Evolutionary conservation across 2,113 vertebrate species (phyloP).

Genomic region (Caranx melampygus): DNA sequence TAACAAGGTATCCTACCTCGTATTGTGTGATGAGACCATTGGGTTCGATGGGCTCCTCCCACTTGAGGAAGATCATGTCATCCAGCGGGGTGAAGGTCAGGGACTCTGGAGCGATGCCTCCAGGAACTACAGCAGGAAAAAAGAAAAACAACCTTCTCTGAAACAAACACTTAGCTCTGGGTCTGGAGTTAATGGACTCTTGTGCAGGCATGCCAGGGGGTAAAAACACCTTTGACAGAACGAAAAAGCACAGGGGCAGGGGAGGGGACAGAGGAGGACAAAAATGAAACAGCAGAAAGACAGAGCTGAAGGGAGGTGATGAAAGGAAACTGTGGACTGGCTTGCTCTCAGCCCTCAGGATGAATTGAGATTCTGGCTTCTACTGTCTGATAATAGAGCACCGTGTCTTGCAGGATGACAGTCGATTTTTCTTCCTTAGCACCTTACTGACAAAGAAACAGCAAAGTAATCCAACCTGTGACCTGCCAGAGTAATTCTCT

Average conservation of each 20-base stretch:
- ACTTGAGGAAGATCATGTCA: constrained; percentile 97
- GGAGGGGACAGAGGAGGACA: constrained; percentile 9
- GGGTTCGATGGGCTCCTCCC: constrained; percentile 95
- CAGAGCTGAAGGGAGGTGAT: constrained; percentile 39
- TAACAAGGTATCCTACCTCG: constrained; percentile 84
- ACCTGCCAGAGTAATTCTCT: constrained; percentile 8
- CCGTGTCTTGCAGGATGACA: constrained; percentile 58
- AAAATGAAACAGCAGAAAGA: constrained; percentile 13
- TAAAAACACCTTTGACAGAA: constrained; percentile 58
- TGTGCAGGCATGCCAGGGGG: constrained; percentile 48
- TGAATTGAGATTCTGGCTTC: constrained; percentile 62
- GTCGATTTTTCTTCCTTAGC: constrained; percentile 69
- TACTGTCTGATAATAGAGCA: constrained; percentile 68
- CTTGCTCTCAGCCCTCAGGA: constrained; percentile 45
- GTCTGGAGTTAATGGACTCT: constrained; percentile 58
- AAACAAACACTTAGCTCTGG: constrained; percentile 58
- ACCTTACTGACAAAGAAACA: constrained; percentile 50
- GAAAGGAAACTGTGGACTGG: constrained; percentile 39
- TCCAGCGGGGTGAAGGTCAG: constrained; percentile 93
- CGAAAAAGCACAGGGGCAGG: constrained; percentile 19
- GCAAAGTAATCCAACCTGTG: constrained; percentile 50
- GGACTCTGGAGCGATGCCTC: constrained; percentile 91
- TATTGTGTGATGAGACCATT: constrained; percentile 97
- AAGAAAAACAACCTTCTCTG: constrained; percentile 56
- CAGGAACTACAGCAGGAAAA: constrained; percentile 86